These are phyloP conservation scores for Pristiophorus japonicus DNA, from an alignment of 2,113 vertebrate genomes.

Conservation along the genomic window DNA sequence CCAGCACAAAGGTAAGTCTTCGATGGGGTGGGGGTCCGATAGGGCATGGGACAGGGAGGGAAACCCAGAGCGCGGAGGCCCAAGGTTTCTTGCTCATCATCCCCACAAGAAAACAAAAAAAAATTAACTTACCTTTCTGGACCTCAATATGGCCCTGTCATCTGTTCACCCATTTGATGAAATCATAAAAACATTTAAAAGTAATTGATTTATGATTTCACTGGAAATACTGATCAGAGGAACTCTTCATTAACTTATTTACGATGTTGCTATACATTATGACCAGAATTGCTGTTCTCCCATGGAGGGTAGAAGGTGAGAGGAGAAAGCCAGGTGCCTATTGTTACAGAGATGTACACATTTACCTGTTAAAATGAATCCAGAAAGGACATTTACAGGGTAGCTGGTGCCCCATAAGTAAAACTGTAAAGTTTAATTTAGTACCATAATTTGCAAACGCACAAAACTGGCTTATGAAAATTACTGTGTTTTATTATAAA, in stretches of 20 bases:
- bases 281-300: background rate
- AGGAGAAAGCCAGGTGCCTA: background rate
- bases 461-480: conserved; percentile 19
- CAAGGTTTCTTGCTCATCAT: too few relatives aligned
- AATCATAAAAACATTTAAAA: background rate
- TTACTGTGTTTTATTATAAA: conserved; percentile 16
- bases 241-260: background rate
- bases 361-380: background rate
- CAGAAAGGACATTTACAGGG: background rate
- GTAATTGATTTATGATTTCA: background rate
- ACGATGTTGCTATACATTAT: background rate
- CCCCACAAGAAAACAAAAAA: too few relatives aligned
- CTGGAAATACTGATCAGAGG: background rate
- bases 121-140: background rate
- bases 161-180: background rate
- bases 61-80: background rate
- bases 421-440: background rate
- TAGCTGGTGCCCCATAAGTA: background rate
- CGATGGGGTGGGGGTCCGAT: too few relatives aligned
- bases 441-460: background rate
- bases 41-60: background rate
- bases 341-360: background rate
- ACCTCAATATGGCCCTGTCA: background rate
- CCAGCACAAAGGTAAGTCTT: background rate
- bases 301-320: background rate